Evolutionary conservation across 2,113 vertebrate species (phyloP).

Genomic region (Thymallus thymallus): DNA sequence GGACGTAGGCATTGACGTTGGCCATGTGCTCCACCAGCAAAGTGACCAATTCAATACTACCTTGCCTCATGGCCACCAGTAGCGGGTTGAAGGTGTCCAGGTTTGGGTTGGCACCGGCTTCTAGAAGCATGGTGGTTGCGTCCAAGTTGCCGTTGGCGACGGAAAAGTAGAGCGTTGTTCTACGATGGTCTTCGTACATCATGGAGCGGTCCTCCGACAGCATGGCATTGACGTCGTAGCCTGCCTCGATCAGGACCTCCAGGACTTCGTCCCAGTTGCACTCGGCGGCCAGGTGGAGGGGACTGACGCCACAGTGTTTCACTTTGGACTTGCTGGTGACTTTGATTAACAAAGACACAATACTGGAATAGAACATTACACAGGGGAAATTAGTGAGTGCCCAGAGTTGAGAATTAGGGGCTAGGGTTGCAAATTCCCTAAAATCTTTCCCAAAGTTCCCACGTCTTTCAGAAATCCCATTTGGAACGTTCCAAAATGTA

Average conservation of each 20-base stretch:
- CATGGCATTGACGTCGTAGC: slow-evolving; percentile 84
- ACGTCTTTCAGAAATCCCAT: too few relatives aligned
- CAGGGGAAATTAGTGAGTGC: background rate
- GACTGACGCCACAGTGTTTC: slow-evolving; percentile 86
- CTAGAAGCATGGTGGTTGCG: slow-evolving; percentile 78
- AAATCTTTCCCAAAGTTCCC: too few relatives aligned
- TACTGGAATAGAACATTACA: slow-evolving; percentile 66
- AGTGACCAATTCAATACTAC: slow-evolving; percentile 80
- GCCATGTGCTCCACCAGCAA: slow-evolving; percentile 87
- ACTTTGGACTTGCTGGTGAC: slow-evolving; percentile 83
- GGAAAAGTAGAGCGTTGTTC: slow-evolving; percentile 83
- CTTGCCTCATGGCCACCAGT: slow-evolving; percentile 87
- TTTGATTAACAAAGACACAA: slow-evolving; percentile 84
- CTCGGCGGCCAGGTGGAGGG: slow-evolving; percentile 88
- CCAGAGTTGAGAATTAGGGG: background rate
- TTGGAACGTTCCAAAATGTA: too few relatives aligned
- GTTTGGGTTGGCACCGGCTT: slow-evolving; percentile 86
- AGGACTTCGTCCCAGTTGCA: slow-evolving; percentile 81
- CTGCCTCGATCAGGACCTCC: slow-evolving; percentile 80
- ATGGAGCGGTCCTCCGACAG: slow-evolving; percentile 80
- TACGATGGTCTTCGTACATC: slow-evolving; percentile 89
- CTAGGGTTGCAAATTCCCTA: too few relatives aligned
- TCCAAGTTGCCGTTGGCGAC: slow-evolving; percentile 85
- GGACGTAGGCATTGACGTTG: slow-evolving; percentile 82
- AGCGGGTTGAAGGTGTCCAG: slow-evolving; percentile 86